Conservation (phyloP, 2,113 vertebrate species). For the Camelus bactrianus region DNA sequence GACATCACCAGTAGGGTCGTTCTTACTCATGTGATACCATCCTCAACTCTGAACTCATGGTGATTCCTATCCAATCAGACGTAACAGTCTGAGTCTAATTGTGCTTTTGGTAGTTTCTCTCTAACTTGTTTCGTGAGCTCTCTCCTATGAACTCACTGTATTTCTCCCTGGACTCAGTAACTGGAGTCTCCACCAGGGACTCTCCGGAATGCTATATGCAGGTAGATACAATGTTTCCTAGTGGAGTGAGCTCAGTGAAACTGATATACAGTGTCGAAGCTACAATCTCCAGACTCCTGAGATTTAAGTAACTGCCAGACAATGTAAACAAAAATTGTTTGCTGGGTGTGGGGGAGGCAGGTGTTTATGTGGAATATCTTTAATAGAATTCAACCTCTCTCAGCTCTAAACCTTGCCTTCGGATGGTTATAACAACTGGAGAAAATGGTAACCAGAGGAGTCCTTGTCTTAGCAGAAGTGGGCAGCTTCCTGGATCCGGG, state of each 20-base stretch:
- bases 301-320: slow-evolving; percentile 23
- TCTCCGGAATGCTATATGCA: slow-evolving; percentile 1
- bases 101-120: slow-evolving; percentile 1
- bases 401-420: neutral
- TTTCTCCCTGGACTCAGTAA: neutral
- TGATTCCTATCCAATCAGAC: neutral
- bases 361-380: neutral
- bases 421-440: neutral
- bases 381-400: slow-evolving; percentile 23
- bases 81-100: neutral
- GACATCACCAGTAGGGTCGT: neutral
- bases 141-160: neutral
- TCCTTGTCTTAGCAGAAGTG: neutral
- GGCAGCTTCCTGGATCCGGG: neutral
- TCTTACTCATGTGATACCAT: neutral
- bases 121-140: neutral
- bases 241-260: neutral
- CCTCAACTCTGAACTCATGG: neutral
- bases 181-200: neutral
- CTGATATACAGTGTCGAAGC: neutral
- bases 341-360: neutral
- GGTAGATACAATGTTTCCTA: slow-evolving; percentile 3
- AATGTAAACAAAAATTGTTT: neutral
- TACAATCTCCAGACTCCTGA: neutral
- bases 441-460: neutral